A percentile compares a stretch with the other conserved stretches of the same genome.
These are phyloP conservation scores for Apostichopus parvimensis DNA, from an alignment of 35 echinoderm and acorn worm genomes.

Conservation along the genomic window DNA sequence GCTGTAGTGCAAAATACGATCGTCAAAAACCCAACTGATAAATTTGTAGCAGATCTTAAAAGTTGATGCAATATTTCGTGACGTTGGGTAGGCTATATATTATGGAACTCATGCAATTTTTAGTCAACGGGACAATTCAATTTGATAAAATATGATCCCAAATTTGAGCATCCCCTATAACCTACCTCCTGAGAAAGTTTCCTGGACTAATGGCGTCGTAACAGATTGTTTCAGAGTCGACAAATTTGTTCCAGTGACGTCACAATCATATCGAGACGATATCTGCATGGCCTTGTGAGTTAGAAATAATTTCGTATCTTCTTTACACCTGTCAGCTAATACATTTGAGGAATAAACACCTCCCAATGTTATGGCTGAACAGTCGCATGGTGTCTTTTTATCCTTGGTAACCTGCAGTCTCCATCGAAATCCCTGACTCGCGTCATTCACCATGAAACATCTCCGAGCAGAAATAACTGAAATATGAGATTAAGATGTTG, in stretches of 20 bases:
- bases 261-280: neutral
- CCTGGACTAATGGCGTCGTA: too few species aligned
- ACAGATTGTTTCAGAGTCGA: too few species aligned
- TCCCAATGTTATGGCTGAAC: neutral
- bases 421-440: neutral
- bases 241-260: neutral
- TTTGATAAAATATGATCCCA: too few species aligned
- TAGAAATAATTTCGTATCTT: neutral
- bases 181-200: neutral
- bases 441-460: conserved; percentile 13
- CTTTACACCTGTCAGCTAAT: neutral
- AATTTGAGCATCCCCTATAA: neutral
- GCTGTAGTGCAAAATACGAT: too few species aligned
- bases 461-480: neutral
- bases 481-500: neutral
- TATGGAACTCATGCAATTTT: too few species aligned
- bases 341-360: neutral
- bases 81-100: too few species aligned
- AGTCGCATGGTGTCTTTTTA: neutral
- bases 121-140: too few species aligned
- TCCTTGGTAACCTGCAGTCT: neutral
- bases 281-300: neutral
- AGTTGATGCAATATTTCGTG: too few species aligned
- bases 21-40: too few species aligned
- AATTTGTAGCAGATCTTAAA: too few species aligned